phyloP scores from a whole-genome alignment of 2,113 vertebrate species.

The Coturnix japonica region DNA sequence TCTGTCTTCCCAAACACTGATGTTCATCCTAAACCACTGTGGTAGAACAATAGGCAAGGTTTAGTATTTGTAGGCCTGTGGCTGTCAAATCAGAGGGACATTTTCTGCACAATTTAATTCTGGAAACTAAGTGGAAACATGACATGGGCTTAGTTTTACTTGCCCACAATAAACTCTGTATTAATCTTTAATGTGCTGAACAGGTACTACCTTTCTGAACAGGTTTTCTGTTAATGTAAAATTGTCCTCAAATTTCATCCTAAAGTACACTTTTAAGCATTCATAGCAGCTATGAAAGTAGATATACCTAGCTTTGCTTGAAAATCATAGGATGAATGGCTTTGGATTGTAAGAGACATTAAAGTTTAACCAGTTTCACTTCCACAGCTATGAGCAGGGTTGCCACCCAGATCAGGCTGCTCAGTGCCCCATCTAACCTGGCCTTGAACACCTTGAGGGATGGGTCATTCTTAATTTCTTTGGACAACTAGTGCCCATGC shows the following conservation, averaged over 20 bases:
- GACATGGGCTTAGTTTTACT: not conserved
- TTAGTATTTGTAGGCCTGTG: not conserved
- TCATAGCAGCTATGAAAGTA: not conserved
- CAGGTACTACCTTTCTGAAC: not conserved
- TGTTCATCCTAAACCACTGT: not conserved
- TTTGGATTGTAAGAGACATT: not conserved
- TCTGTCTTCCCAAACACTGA: not conserved
- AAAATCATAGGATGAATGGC: not conserved
- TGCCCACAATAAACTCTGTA: not conserved
- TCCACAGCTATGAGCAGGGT: not conserved
- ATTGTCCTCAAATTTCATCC: not conserved
- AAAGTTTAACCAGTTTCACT: not conserved
- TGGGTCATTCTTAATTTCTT: not conserved
- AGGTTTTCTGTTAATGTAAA: not conserved
- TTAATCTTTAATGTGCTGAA: not conserved
- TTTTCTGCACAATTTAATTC: not conserved
- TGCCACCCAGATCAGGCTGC: too few species aligned
- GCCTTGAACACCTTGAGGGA: not conserved
- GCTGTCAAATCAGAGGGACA: not conserved
- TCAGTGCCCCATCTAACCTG: not conserved
- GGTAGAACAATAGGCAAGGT: not conserved
- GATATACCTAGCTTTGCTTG: not conserved
- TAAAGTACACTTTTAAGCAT: not conserved
- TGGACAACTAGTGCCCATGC: not conserved
- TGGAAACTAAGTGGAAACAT: not conserved